These are phyloP conservation scores for Grammomys surdaster DNA, from an alignment of 2,113 vertebrate species.

Conservation along the genomic window DNA sequence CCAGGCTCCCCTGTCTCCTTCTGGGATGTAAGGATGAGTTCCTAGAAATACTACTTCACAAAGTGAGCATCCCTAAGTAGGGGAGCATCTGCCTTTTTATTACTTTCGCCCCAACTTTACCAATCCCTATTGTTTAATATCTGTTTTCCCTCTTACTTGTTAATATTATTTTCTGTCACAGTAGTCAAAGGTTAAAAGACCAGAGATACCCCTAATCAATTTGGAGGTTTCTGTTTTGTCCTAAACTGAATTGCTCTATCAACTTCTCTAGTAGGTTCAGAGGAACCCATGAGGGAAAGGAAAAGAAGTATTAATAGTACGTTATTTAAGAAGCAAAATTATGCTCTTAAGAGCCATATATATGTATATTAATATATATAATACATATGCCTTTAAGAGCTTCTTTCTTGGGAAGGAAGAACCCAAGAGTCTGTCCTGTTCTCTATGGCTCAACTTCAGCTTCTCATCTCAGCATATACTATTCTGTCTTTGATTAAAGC, in stretches of 20 bases:
- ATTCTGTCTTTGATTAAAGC: conserved; percentile 30
- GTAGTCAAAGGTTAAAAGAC: not conserved
- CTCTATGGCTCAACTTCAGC: conserved; percentile 3
- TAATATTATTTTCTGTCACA: conserved; percentile 66
- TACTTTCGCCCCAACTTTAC: conserved; percentile 72
- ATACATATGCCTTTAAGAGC: not conserved
- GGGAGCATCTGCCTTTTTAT: conserved; percentile 16
- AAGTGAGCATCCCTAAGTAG: not conserved
- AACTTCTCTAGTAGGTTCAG: not conserved
- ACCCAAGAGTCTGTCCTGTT: not conserved
- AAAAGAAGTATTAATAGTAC: not conserved
- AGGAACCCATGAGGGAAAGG: conserved; percentile 47
- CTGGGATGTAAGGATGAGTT: not conserved
- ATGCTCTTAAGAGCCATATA: not conserved
- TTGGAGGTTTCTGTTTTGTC: conserved; percentile 47
- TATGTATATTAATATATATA: no score
- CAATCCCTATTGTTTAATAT: conserved; percentile 46
- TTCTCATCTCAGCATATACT: not conserved
- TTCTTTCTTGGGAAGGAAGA: not conserved
- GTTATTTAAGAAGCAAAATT: conserved; percentile 63
- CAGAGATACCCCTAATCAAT: conserved; percentile 52
- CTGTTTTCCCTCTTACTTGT: conserved; percentile 52
- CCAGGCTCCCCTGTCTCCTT: not conserved
- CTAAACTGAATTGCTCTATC: conserved; percentile 24
- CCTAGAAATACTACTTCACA: not conserved